Conservation (phyloP, 2,888 invertebrate species). For the Drosophila neonasuta region DNA sequence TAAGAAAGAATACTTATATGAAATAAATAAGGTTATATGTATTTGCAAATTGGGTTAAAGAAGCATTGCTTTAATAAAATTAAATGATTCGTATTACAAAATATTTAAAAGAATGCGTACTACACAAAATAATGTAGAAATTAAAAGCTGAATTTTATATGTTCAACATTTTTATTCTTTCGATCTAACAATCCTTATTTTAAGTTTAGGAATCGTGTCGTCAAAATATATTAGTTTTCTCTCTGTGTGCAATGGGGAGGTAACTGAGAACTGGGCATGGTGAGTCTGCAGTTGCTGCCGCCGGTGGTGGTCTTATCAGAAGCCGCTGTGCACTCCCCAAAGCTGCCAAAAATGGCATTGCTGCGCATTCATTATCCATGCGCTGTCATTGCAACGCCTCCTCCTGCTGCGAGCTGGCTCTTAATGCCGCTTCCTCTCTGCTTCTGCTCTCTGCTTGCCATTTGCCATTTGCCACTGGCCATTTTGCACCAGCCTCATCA, state of each 20-base stretch:
- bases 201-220: background rate
- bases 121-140: too few relatives aligned
- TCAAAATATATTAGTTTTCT: background rate
- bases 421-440: conserved; percentile 1
- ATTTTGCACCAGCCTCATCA: conserved; percentile 51
- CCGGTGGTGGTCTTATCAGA: conserved; percentile 81
- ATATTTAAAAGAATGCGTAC: too few relatives aligned
- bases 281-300: conserved; percentile 5
- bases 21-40: too few relatives aligned
- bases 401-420: background rate
- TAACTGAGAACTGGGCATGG: conserved; percentile 4
- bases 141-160: too few relatives aligned
- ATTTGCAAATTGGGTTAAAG: too few relatives aligned
- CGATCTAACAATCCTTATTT: too few relatives aligned
- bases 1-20: too few relatives aligned
- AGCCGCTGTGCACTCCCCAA: conserved; percentile 76
- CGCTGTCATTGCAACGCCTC: conserved; percentile 48
- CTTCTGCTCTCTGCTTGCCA: background rate
- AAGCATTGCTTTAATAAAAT: too few relatives aligned
- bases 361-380: conserved; percentile 72
- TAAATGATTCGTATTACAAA: too few relatives aligned
- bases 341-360: conserved; percentile 78
- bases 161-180: too few relatives aligned
- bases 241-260: background rate
- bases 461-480: conserved; percentile 61